These are phyloP conservation scores for Cantharis flavilabris DNA, from an alignment of 2,888 invertebrate species.

Conservation along the genomic window DNA sequence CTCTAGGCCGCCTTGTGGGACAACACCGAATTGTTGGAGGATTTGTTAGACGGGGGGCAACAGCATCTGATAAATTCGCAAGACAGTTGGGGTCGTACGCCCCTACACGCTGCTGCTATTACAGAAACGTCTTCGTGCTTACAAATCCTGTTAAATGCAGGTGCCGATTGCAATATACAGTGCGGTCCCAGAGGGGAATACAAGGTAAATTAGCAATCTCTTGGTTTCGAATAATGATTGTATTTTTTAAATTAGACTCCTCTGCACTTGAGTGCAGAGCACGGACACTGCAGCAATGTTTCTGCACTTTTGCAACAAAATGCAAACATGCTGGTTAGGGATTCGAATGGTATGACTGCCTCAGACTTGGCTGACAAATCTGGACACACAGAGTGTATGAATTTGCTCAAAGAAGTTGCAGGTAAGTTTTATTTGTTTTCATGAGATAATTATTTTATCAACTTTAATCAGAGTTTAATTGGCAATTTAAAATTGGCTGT, in stretches of 20 bases:
- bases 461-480: not conserved
- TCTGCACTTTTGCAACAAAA: constrained; percentile 68
- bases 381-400: constrained; percentile 68
- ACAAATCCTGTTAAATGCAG: constrained; percentile 70
- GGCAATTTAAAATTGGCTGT: not conserved
- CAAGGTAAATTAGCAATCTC: constrained; percentile 56
- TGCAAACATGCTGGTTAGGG: constrained; percentile 65
- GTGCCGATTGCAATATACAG: constrained; percentile 71
- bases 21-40: constrained; percentile 82
- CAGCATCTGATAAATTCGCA: constrained; percentile 67
- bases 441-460: not conserved
- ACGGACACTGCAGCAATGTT: constrained; percentile 76
- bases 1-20: constrained; percentile 84
- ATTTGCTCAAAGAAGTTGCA: constrained; percentile 66
- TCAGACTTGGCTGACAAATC: constrained; percentile 72
- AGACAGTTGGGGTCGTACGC: constrained; percentile 76
- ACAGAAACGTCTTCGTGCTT: constrained; percentile 78
- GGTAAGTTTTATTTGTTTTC: constrained; percentile 58
- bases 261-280: constrained; percentile 79
- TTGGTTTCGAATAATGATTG: not conserved
- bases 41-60: constrained; percentile 73
- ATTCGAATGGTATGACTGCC: constrained; percentile 72
- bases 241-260: constrained; percentile 65
- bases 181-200: constrained; percentile 72
- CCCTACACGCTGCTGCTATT: constrained; percentile 82